Conservation (phyloP, 2,797 vertebrate genomes). For the Rhinoraja longicauda region DNA sequence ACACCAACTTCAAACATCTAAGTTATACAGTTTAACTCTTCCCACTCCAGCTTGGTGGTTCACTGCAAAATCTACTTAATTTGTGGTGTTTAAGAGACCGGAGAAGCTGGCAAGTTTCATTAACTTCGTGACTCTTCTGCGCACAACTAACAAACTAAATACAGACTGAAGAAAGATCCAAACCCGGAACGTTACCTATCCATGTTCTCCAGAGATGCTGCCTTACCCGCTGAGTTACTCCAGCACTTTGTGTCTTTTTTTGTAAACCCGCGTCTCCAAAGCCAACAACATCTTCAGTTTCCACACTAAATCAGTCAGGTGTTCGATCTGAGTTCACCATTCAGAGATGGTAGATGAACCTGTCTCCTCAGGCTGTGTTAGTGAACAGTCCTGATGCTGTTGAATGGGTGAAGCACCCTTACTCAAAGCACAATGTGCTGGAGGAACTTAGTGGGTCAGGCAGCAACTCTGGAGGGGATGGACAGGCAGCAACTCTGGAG, state of each 20-base stretch:
- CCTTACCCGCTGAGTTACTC: too few relatives aligned
- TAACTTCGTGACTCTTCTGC: background rate
- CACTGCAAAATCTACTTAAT: background rate
- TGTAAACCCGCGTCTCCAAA: background rate
- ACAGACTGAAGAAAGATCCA: too few relatives aligned
- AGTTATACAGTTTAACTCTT: background rate
- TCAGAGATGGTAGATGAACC: background rate
- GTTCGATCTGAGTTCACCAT: background rate
- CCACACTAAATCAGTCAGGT: background rate
- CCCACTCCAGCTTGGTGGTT: background rate
- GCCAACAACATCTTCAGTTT: background rate
- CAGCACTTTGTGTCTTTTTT: too few relatives aligned
- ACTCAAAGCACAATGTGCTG: too few relatives aligned
- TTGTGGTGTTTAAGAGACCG: background rate
- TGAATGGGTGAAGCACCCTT: too few relatives aligned
- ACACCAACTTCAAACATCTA: conserved; percentile 2
- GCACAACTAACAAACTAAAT: background rate
- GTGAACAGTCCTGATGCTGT: too few relatives aligned
- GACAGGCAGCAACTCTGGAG: too few relatives aligned
- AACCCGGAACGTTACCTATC: too few relatives aligned
- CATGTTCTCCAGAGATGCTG: too few relatives aligned
- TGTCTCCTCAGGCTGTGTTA: background rate
- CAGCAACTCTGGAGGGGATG: too few relatives aligned
- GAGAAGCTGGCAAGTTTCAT: background rate
- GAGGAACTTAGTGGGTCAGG: too few relatives aligned